Evolutionary conservation across 2,888 invertebrate genomes (phyloP).

Genomic region (Synergus gifuensis): DNA sequence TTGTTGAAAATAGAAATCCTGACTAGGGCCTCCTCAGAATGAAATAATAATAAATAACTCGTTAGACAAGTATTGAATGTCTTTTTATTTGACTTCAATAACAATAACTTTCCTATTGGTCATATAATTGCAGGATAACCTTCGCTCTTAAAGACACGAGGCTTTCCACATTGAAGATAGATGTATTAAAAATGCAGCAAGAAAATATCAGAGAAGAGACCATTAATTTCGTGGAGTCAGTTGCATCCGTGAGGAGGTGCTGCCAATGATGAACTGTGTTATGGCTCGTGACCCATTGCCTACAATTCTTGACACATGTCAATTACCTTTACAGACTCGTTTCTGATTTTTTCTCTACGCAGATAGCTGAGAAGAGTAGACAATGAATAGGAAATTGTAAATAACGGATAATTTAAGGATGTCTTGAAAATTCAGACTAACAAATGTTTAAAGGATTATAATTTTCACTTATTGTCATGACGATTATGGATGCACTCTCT

Average conservation of each 20-base stretch:
- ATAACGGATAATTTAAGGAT: slow-evolving; percentile 54
- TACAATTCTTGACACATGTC: slow-evolving; percentile 58
- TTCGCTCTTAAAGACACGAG: slow-evolving; percentile 16
- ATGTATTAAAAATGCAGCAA: slow-evolving; percentile 53
- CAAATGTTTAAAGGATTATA: background rate
- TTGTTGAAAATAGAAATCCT: too few relatives aligned
- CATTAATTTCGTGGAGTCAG: slow-evolving; percentile 63
- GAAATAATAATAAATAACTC: slow-evolving; percentile 22
- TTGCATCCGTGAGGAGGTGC: slow-evolving; percentile 58
- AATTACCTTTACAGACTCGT: slow-evolving; percentile 56
- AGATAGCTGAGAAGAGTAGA: slow-evolving; percentile 53
- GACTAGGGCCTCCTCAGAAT: too few relatives aligned
- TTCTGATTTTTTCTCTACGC: slow-evolving; percentile 56
- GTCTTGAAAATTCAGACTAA: background rate
- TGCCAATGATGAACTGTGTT: slow-evolving; percentile 66
- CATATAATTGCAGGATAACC: background rate
- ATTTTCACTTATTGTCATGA: background rate
- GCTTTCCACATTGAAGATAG: slow-evolving; percentile 45
- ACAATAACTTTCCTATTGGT: background rate
- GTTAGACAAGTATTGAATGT: background rate
- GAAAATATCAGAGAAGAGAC: slow-evolving; percentile 59
- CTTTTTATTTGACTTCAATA: slow-evolving; percentile 24
- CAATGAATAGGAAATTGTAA: slow-evolving; percentile 52
- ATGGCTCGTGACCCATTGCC: slow-evolving; percentile 63
- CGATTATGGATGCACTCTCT: background rate